These are phyloP conservation scores for Theonella swinhoei DNA, from an alignment of 37 sponge, comb jelly and placozoan genomes.

Conservation along the genomic window DNA sequence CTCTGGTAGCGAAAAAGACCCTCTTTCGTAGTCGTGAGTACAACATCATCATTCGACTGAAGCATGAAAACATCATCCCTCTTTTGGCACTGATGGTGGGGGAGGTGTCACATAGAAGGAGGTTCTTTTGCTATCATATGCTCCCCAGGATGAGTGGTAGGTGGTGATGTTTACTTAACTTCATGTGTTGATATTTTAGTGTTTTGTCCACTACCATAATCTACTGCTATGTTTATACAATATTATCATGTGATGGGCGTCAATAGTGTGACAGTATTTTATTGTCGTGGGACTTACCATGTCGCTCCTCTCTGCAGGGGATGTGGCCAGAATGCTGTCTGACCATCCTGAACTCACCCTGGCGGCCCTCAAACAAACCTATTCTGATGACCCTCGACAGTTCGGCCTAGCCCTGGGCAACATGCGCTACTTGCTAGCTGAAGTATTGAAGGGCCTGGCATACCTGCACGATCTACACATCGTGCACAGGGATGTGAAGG, in stretches of 20 bases:
- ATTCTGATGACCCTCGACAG: conserved; percentile 11
- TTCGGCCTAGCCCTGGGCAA: conserved; percentile 21
- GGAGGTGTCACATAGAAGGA: conserved; percentile 16
- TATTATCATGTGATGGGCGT: too few species aligned
- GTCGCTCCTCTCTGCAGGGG: neutral
- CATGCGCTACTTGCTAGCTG: conserved; percentile 26
- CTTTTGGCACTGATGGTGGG: conserved; percentile 50
- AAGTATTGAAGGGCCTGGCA: conserved; percentile 10
- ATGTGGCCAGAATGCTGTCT: conserved; percentile 13
- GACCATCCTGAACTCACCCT: conserved; percentile 16
- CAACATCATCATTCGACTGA: conserved; percentile 15
- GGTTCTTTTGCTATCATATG: conserved; percentile 55
- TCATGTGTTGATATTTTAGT: neutral
- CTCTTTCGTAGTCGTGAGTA: conserved; percentile 31
- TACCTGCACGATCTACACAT: conserved; percentile 27
- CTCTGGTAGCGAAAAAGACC: conserved; percentile 41
- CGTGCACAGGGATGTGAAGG: conserved; percentile 55
- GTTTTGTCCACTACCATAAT: too few species aligned
- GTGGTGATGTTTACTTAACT: neutral
- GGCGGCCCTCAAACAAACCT: neutral
- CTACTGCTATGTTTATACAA: neutral
- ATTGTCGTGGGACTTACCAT: too few species aligned
- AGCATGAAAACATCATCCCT: conserved; percentile 48
- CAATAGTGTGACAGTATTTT: too few species aligned
- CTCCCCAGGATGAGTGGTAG: conserved; percentile 45